phyloP scores from a whole-genome alignment of 2,888 invertebrate genomes.

The Xiphydria camelus region DNA sequence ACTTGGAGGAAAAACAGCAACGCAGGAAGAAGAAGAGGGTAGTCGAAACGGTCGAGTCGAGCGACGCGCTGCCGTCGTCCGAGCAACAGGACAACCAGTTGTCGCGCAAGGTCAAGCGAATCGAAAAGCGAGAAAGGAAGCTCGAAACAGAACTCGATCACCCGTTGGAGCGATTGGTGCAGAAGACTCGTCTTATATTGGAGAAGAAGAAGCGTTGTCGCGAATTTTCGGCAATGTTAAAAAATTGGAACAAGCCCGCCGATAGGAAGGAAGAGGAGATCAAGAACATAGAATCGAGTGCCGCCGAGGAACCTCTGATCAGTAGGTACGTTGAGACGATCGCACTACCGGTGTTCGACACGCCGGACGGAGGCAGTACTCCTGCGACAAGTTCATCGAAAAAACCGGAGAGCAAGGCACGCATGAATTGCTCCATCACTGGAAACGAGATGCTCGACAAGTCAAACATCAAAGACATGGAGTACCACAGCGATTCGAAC shows the following conservation, averaged over 20 bases:
- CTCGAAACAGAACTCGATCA: constrained; percentile 37
- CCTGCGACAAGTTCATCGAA: background rate
- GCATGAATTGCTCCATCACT: constrained; percentile 14
- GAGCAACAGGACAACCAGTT: constrained; percentile 3
- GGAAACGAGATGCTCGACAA: constrained; percentile 18
- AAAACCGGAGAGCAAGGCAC: constrained; percentile 3
- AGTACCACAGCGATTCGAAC: constrained; percentile 40
- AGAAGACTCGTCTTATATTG: constrained; percentile 54
- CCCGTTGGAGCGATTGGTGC: constrained; percentile 56
- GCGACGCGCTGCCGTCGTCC: constrained; percentile 9
- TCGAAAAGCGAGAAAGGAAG: constrained; percentile 43
- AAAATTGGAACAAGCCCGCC: constrained; percentile 4
- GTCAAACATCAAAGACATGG: constrained; percentile 14
- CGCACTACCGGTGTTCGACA: constrained; percentile 9
- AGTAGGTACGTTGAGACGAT: background rate
- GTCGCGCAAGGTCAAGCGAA: constrained; percentile 15
- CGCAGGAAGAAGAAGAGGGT: constrained; percentile 12
- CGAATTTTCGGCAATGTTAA: constrained; percentile 1
- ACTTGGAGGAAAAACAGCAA: constrained; percentile 8
- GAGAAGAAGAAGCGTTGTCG: constrained; percentile 51
- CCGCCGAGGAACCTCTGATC: background rate
- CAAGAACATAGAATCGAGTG: constrained; percentile 34
- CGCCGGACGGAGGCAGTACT: constrained; percentile 5
- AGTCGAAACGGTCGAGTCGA: constrained; percentile 14
- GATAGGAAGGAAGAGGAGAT: constrained; percentile 52